Percentiles rank a stretch among this genome's conserved stretches.
phyloP scores from a whole-genome alignment of 2,797 vertebrate species.

The Sphaeramia orbicularis region DNA sequence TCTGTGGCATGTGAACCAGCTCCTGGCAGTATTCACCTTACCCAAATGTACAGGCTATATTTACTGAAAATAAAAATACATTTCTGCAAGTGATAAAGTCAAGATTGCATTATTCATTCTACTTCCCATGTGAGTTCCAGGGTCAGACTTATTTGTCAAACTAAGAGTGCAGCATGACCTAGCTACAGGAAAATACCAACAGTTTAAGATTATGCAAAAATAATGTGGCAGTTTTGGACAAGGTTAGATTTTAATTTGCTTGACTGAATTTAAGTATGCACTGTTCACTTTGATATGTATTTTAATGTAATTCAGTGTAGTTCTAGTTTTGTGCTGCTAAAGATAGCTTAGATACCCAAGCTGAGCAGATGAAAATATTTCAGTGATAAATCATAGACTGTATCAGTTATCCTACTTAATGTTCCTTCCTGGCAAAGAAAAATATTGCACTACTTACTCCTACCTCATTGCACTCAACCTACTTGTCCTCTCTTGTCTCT shows the following conservation, averaged over 20 bases:
- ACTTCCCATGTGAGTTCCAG: neutral
- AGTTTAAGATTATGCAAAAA: neutral
- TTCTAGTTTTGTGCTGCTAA: neutral
- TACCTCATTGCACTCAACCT: neutral
- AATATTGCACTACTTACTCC: neutral
- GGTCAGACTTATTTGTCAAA: slow-evolving; percentile 2
- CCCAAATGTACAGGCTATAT: neutral
- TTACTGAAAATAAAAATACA: no score
- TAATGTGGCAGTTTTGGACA: neutral
- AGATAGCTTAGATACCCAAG: no score
- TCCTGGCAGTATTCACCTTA: neutral
- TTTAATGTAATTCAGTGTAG: no score
- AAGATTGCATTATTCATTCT: neutral
- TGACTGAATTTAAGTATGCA: neutral
- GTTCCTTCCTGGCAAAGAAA: neutral
- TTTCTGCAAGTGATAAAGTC: neutral
- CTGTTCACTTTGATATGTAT: neutral
- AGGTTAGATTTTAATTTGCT: neutral
- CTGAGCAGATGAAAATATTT: slow-evolving; percentile 9
- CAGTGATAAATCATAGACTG: slow-evolving; percentile 1
- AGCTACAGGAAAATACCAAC: neutral
- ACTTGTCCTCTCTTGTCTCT: slow-evolving; percentile 10
- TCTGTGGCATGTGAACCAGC: neutral
- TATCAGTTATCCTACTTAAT: slow-evolving; percentile 7
- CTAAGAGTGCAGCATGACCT: neutral